Conservation (phyloP, 2,888 invertebrate genomes). For the Schizaphis graminum region DNA sequence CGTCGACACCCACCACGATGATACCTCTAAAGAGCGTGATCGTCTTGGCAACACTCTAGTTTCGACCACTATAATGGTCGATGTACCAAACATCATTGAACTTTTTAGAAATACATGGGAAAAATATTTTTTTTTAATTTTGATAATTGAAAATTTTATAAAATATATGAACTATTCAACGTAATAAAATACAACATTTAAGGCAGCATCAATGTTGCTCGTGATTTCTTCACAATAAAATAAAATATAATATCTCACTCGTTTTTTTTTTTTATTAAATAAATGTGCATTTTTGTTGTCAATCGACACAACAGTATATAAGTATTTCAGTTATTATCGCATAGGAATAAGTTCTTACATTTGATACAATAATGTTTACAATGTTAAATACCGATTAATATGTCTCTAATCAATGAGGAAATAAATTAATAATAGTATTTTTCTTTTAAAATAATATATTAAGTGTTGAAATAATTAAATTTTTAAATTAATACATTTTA, state of each 20-base stretch:
- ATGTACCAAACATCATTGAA: not conserved
- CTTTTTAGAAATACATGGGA: not conserved
- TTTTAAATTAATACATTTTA: not conserved
- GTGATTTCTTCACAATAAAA: not conserved
- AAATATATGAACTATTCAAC: not conserved
- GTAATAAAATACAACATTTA: not conserved
- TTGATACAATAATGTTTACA: not conserved
- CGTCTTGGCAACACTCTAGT: conserved; percentile 27
- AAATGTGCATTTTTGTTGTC: not conserved
- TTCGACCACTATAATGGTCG: not conserved
- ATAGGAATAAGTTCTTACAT: not conserved
- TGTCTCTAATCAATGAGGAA: not conserved
- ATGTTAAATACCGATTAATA: not conserved
- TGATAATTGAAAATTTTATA: not conserved
- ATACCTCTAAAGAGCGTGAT: not conserved
- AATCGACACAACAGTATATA: not conserved
- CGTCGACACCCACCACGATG: not conserved
- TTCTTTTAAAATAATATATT: not conserved
- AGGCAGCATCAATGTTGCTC: not conserved
- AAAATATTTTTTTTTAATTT: not conserved
- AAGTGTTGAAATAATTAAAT: not conserved
- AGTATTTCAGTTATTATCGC: not conserved
- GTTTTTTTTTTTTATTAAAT: not conserved
- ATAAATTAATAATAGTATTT: not conserved
- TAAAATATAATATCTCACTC: not conserved